Evolutionary conservation across 2,113 vertebrate species (phyloP).

Genomic region (Motacilla alba): DNA sequence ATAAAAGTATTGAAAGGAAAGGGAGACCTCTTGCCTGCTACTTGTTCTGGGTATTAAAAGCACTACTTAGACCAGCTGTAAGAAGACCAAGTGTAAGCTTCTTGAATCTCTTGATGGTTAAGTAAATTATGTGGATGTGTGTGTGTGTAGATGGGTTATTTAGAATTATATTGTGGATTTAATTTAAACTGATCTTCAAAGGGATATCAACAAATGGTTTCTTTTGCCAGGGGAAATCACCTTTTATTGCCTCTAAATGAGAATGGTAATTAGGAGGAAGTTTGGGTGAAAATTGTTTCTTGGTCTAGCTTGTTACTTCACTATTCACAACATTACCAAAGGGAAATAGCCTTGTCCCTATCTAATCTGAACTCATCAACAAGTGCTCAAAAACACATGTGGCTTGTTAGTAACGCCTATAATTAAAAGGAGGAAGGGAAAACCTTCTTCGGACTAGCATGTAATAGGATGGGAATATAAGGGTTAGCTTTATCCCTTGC

Average conservation of each 20-base stretch:
- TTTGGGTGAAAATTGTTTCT: constrained; percentile 39
- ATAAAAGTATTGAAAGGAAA: neutral
- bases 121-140: neutral
- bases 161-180: constrained; percentile 33
- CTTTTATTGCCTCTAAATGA: constrained; percentile 63
- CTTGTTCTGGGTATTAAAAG: neutral
- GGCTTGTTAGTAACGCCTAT: neutral
- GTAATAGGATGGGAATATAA: neutral
- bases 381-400: constrained; percentile 9
- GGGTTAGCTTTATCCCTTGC: neutral
- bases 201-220: constrained; percentile 27
- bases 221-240: constrained; percentile 53
- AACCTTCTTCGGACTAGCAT: neutral
- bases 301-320: neutral
- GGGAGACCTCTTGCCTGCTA: neutral
- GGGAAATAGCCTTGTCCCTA: constrained; percentile 3
- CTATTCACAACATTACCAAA: neutral
- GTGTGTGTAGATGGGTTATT: neutral
- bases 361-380: constrained; percentile 19
- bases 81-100: neutral
- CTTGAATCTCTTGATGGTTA: constrained; percentile 14
- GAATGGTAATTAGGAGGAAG: constrained; percentile 45
- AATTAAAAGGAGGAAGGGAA: neutral
- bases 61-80: neutral
- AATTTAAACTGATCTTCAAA: constrained; percentile 54